phyloP scores from a whole-genome alignment of 1,140 invertebrate species.

The Pseudomyrmex sp. region DNA sequence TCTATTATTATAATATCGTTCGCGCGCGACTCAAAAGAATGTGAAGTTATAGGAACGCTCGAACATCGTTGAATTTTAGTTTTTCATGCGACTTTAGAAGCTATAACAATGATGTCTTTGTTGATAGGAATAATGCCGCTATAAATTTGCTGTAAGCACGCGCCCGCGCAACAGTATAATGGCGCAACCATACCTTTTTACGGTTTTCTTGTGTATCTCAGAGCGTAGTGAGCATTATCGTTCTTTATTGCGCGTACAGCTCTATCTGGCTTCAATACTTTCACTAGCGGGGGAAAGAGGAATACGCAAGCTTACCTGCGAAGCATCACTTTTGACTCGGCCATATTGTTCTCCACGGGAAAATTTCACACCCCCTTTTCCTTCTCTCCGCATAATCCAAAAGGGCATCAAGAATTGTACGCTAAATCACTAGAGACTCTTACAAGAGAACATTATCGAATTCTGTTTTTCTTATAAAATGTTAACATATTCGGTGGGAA shows the following conservation, averaged over 20 bases:
- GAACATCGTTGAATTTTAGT: background rate
- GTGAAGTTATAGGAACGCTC: background rate
- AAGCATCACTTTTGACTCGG: slow-evolving; percentile 18
- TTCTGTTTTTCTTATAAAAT: background rate
- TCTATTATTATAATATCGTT: background rate
- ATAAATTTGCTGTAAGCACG: slow-evolving; percentile 1
- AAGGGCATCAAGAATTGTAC: background rate
- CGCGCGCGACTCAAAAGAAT: background rate
- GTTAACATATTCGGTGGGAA: background rate
- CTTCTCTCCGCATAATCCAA: background rate
- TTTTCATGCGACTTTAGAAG: background rate
- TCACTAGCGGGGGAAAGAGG: background rate
- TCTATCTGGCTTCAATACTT: slow-evolving; percentile 9
- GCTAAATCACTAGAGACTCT: background rate
- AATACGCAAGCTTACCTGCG: slow-evolving; percentile 10
- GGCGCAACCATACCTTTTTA: background rate
- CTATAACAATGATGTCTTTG: background rate
- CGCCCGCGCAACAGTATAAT: background rate
- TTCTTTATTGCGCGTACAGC: slow-evolving; percentile 11
- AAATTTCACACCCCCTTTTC: slow-evolving; percentile 1
- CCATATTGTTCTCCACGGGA: slow-evolving; percentile 15
- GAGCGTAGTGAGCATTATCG: background rate
- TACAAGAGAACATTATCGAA: background rate
- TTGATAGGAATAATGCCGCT: background rate
- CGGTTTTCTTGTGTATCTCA: background rate